Evolutionary conservation across 2,797 vertebrate species (phyloP), one percentile per base, ranked within the genome.

Genomic region (Bryconaethiops microstoma): DNA sequence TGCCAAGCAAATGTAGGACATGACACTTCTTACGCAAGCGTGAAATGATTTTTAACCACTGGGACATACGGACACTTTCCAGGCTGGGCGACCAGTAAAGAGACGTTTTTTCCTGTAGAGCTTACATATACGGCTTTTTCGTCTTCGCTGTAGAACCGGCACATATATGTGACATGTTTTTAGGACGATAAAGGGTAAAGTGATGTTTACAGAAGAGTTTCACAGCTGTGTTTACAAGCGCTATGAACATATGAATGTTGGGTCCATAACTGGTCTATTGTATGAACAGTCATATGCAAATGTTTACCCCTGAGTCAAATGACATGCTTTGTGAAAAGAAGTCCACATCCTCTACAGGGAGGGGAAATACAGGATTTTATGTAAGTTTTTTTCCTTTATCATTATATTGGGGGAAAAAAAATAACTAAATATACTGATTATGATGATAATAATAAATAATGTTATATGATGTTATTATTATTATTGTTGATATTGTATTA

Each of bases 121-220:
- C 16, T 35, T 72, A n/a, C 9, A 55, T 59, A 42, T 21, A 29
- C 9, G 10, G 48, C 48, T 1, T 50, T 48, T 69, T 59, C n/a
- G 23, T 35, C n/a, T 80, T 12, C 70, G 70, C 35, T 55, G 35
- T 45, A 16, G 7, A 76, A 16, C n/a, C n/a, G 23, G 21, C 8
- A 40, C 54, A 40, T 25, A n/a, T 69, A 74, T 50, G 67, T 74
- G 52, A 80, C 57, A 70, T 78, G 70, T 42, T 50, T 59, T 25
- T 6, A 42, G n/a, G 19, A 50, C 52, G 79, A 3, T 72, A 5
- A 76, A 10, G 70, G 8, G 52, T 73, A 54, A 25, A 35, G 39
- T 60, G 9, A 60, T 74, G 72, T 77, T 78, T 74, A 70, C 14
- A 12, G 17, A 74, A 63, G 60, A 50, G 16, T 21, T 86, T 86